These are phyloP conservation scores for Microcebus tavaratra DNA, from an alignment of 2,113 vertebrate species.

Conservation along the genomic window DNA sequence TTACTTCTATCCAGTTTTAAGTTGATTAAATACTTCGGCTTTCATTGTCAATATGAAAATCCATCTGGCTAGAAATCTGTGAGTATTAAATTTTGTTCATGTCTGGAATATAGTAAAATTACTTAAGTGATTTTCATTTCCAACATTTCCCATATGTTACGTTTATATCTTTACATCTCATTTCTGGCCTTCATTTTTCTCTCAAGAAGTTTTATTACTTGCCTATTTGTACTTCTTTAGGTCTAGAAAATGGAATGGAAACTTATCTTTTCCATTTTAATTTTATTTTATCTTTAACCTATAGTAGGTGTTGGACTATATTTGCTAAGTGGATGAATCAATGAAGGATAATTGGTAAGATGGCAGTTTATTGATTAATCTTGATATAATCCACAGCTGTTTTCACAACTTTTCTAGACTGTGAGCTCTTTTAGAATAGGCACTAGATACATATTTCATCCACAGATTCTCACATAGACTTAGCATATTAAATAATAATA, in stretches of 20 bases:
- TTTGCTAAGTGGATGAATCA: not conserved
- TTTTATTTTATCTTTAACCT: conserved; percentile 13
- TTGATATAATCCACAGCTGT: not conserved
- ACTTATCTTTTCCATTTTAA: not conserved
- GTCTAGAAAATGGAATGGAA: not conserved
- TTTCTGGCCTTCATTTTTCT: conserved; percentile 57
- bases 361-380: not conserved
- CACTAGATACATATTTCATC: not conserved
- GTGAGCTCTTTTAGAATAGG: not conserved
- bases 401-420: not conserved
- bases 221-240: conserved; percentile 4
- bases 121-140: conserved; percentile 52
- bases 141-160: conserved; percentile 52
- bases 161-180: conserved; percentile 56
- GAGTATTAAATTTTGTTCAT: conserved; percentile 55
- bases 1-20: conserved; percentile 36
- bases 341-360: not conserved
- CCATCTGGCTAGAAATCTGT: conserved; percentile 58
- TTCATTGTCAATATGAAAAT: conserved; percentile 65
- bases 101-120: conserved; percentile 52
- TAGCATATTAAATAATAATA: not conserved
- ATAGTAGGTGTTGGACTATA: not conserved
- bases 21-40: conserved; percentile 63
- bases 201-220: conserved; percentile 24
- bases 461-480: not conserved